Conservation (phyloP, 2,113 vertebrate species). For the Albula goreensis region DNA sequence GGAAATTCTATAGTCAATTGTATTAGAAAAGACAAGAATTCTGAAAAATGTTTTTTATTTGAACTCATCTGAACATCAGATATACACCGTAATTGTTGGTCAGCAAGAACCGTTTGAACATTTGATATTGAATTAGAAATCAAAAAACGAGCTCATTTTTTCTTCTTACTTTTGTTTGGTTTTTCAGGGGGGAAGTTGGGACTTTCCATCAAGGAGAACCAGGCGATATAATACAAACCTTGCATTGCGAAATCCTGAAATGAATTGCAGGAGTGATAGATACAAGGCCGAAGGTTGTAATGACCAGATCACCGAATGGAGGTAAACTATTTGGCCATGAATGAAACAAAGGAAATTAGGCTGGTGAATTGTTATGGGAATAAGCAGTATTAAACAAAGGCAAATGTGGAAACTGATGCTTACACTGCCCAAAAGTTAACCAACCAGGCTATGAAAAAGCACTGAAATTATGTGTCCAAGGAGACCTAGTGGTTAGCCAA, state of each 20-base stretch:
- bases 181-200: neutral
- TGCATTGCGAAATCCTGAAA: no score
- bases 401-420: neutral
- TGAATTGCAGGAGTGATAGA: no score
- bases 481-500: no score
- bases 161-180: neutral
- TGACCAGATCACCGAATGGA: neutral
- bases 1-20: no score
- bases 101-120: slow-evolving; percentile 87
- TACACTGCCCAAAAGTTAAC: neutral
- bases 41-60: slow-evolving; percentile 79
- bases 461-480: neutral
- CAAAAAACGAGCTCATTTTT: slow-evolving; percentile 57
- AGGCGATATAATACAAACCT: slow-evolving; percentile 30
- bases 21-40: no score
- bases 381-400: neutral
- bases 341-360: neutral
- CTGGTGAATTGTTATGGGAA: neutral
- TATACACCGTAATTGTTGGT: slow-evolving; percentile 81
- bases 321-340: neutral
- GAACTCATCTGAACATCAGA: slow-evolving; percentile 92
- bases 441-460: neutral
- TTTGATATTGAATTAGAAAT: slow-evolving; percentile 82
- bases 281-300: neutral
- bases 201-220: neutral